These are phyloP conservation scores for Antheraea mylitta DNA, from an alignment of 1,140 invertebrate species.

Conservation along the genomic window DNA sequence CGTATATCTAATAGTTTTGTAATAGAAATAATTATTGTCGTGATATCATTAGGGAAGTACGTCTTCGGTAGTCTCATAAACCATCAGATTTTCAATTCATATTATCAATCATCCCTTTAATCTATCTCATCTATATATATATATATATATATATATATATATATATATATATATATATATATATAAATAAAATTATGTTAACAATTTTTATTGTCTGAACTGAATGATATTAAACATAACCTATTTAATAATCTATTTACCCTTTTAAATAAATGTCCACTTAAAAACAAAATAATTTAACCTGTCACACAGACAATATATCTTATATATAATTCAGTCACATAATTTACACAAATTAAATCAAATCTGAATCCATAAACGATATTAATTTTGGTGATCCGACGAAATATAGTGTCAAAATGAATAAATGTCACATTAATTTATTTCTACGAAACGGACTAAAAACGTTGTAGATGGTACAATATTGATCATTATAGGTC, in stretches of 20 bases:
- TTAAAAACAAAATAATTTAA: no score
- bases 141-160: no score
- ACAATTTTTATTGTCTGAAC: not conserved
- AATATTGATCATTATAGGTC: not conserved
- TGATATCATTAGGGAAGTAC: constrained; percentile 54
- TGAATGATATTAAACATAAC: not conserved
- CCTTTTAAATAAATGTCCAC: not conserved
- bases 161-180: no score
- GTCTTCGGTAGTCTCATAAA: not conserved
- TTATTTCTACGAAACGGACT: not conserved
- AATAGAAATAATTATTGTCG: constrained; percentile 45
- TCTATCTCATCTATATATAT: no score
- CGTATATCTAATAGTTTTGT: constrained; percentile 34
- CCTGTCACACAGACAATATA: not conserved
- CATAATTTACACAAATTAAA: not conserved
- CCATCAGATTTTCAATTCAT: not conserved
- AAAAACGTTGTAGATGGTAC: not conserved
- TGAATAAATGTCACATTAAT: constrained; percentile 6
- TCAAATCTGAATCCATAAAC: not conserved
- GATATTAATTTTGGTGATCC: not conserved
- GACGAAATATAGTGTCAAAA: not conserved
- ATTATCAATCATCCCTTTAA: not conserved
- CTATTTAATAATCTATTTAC: not conserved
- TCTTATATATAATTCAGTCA: not conserved
- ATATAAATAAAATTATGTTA: not conserved